Conservation (phyloP, 2,113 vertebrate species). For the Myotis brandtii region DNA sequence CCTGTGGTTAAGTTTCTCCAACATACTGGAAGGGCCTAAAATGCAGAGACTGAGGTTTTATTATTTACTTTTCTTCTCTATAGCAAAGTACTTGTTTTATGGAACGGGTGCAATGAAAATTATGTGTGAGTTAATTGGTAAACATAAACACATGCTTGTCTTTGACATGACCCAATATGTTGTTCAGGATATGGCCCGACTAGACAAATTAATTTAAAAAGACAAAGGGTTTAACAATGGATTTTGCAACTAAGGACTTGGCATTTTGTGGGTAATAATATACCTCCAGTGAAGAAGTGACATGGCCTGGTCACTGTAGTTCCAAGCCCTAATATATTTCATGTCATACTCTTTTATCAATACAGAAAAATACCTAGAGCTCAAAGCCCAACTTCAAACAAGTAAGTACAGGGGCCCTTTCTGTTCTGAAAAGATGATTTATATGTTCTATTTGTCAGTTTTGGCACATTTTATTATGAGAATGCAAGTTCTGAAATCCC, state of each 20-base stretch:
- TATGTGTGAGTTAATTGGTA: background rate
- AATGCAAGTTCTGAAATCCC: conserved; percentile 47
- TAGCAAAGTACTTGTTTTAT: background rate
- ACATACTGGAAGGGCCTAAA: background rate
- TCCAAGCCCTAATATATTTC: background rate
- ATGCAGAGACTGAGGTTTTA: background rate
- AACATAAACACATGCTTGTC: background rate
- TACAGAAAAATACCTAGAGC: background rate
- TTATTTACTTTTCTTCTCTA: background rate
- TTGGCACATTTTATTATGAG: conserved; percentile 64
- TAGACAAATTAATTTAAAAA: background rate
- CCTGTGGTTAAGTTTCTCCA: background rate
- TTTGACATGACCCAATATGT: background rate
- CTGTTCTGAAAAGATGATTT: conserved; percentile 17
- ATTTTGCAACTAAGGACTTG: background rate
- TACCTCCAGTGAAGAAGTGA: background rate
- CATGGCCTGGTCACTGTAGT: background rate
- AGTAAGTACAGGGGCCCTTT: background rate
- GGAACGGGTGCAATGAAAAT: background rate
- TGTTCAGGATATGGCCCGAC: background rate
- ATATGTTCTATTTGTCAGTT: conserved; percentile 64
- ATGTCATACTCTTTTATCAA: background rate
- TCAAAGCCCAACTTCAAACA: conserved; percentile 26
- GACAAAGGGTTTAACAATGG: background rate
- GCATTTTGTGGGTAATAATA: background rate